phyloP scores from a whole-genome alignment of 2,113 vertebrate species.

The Ammodramus savannarum region DNA sequence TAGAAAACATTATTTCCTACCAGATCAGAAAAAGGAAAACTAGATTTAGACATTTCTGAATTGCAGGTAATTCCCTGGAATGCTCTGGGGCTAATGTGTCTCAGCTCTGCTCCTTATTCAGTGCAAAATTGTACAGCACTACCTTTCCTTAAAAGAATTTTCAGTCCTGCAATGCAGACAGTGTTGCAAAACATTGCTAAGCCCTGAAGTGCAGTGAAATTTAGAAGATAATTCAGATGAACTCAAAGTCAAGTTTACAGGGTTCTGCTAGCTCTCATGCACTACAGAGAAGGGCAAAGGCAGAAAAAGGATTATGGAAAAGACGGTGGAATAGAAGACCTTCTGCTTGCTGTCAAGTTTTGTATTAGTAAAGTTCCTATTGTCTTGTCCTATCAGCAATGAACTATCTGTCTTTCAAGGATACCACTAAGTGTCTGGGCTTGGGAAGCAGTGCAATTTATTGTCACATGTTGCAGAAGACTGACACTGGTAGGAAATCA shows the following conservation, averaged over 20 bases:
- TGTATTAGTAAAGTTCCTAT: background rate
- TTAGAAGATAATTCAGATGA: background rate
- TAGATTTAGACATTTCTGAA: background rate
- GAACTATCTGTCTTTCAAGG: background rate
- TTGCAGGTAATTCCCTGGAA: background rate
- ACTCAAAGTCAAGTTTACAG: background rate
- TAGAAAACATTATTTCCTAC: background rate
- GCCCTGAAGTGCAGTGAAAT: background rate
- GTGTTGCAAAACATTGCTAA: background rate
- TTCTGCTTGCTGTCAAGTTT: background rate
- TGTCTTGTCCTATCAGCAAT: background rate
- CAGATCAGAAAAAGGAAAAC: background rate
- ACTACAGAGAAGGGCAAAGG: background rate
- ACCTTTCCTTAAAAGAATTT: background rate
- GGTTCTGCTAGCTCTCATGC: background rate
- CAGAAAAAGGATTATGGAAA: background rate
- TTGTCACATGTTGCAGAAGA: background rate
- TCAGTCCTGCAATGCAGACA: background rate
- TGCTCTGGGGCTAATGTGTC: background rate
- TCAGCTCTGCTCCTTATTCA: background rate
- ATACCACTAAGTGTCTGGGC: background rate
- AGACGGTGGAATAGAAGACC: background rate
- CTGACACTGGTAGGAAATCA: background rate
- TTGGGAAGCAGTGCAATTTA: background rate
- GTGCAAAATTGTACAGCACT: background rate